Percentiles rank a stretch among this genome's conserved stretches.
Conservation (phyloP, 2,113 vertebrate genomes). For the Odocoileus virginianus region DNA sequence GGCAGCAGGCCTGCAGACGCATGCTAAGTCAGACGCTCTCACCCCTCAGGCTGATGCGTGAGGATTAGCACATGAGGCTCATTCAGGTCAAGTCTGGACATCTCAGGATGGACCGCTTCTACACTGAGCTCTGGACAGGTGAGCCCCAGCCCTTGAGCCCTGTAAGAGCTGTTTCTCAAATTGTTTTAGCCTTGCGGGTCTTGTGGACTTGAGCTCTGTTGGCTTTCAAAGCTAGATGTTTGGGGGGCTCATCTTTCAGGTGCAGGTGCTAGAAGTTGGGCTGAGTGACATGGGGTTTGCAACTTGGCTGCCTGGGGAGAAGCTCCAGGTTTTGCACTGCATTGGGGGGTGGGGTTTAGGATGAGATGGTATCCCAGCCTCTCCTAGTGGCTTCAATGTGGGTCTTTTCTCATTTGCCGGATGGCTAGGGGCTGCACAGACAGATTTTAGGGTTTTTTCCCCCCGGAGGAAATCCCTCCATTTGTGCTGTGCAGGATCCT, state of each 20-base stretch:
- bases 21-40: background rate
- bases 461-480: background rate
- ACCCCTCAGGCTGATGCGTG: background rate
- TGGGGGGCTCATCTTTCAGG: background rate
- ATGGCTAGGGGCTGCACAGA: background rate
- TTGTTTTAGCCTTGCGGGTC: background rate
- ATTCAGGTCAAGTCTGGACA: background rate
- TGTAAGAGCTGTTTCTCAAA: background rate
- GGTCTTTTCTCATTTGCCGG: background rate
- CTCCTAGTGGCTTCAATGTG: background rate
- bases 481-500: background rate
- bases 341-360: accelerated
- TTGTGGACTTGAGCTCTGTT: background rate
- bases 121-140: background rate
- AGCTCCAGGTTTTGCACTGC: background rate
- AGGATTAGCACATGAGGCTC: background rate
- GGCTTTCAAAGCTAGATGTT: background rate
- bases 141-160: background rate
- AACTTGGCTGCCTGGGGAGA: background rate
- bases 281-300: background rate
- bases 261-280: background rate
- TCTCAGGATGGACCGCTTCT: too few species aligned
- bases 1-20: background rate
- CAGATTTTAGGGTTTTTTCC: background rate
- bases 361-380: background rate